These are phyloP conservation scores for Sericinus montela DNA, from an alignment of 2,888 invertebrate genomes.

Conservation along the genomic window DNA sequence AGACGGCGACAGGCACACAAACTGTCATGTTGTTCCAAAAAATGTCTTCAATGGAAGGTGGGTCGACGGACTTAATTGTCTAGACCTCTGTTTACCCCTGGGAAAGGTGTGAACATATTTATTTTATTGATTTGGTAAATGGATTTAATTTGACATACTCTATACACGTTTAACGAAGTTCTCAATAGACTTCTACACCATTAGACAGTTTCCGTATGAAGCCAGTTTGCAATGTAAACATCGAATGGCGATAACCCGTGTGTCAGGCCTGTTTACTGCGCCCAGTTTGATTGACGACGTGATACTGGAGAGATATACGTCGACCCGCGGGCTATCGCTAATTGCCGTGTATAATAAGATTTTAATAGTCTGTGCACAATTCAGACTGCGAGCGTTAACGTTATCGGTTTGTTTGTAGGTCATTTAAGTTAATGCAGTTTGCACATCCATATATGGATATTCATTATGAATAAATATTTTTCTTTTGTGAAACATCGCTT, in stretches of 20 bases:
- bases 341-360: slow-evolving; percentile 3
- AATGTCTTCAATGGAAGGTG: too few relatives aligned
- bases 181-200: slow-evolving; percentile 11
- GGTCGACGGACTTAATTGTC: too few relatives aligned
- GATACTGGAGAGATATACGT: slow-evolving; percentile 40
- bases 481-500: too few relatives aligned
- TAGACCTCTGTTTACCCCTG: too few relatives aligned
- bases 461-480: too few relatives aligned
- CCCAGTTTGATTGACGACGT: slow-evolving; percentile 62
- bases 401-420: slow-evolving; percentile 11
- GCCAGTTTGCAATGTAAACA: slow-evolving; percentile 31
- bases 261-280: slow-evolving; percentile 52
- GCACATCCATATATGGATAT: background rate
- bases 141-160: too few relatives aligned
- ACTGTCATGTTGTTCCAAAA: too few relatives aligned
- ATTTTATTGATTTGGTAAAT: too few relatives aligned
- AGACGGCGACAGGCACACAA: too few relatives aligned
- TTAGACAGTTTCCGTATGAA: slow-evolving; percentile 45
- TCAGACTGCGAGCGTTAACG: background rate
- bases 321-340: slow-evolving; percentile 47
- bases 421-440: slow-evolving; percentile 4
- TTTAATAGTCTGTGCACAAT: slow-evolving; percentile 2
- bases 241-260: slow-evolving; percentile 41
- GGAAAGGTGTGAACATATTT: too few relatives aligned
- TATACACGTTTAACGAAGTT: slow-evolving; percentile 17